Percentiles rank a stretch among this genome's conserved stretches.
Conservation (phyloP, 2,797 vertebrate species). For the Moxostoma hubbsi region DNA sequence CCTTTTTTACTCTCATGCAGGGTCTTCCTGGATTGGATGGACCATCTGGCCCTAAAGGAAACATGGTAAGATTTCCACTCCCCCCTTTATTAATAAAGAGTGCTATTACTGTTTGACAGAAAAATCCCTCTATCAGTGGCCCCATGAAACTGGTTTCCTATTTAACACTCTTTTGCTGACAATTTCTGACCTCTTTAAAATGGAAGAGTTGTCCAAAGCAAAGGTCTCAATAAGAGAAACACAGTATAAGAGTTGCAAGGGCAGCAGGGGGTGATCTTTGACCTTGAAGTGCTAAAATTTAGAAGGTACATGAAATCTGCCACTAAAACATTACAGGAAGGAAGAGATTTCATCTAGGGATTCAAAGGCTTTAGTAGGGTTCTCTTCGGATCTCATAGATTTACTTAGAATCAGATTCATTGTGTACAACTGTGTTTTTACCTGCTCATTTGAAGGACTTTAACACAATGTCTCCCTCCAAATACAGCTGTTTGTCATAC, state of each 20-base stretch:
- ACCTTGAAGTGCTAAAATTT: constrained; percentile 29
- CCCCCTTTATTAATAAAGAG: neutral
- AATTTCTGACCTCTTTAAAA: constrained; percentile 32
- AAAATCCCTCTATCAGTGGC: constrained; percentile 32
- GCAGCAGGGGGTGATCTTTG: constrained; percentile 33
- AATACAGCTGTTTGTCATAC: neutral
- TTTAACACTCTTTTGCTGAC: constrained; percentile 42
- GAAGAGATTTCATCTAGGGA: neutral
- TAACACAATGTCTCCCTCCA: neutral
- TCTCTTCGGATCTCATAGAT: neutral
- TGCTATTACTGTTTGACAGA: neutral
- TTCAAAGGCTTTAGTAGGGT: neutral
- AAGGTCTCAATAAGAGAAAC: constrained; percentile 30
- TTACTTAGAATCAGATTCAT: neutral
- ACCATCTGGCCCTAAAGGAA: constrained; percentile 93
- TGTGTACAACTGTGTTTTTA: neutral
- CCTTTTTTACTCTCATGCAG: constrained; percentile 76
- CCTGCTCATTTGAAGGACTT: neutral
- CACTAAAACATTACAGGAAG: constrained; percentile 10
- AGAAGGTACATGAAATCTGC: neutral
- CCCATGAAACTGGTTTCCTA: neutral
- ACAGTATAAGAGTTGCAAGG: neutral
- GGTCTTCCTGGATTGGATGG: constrained; percentile 93
- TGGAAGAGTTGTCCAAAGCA: constrained; percentile 38
- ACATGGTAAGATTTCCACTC: constrained; percentile 81